phyloP scores from a whole-genome alignment of 1,140 invertebrate genomes.

The Aleiodes sp. region DNA sequence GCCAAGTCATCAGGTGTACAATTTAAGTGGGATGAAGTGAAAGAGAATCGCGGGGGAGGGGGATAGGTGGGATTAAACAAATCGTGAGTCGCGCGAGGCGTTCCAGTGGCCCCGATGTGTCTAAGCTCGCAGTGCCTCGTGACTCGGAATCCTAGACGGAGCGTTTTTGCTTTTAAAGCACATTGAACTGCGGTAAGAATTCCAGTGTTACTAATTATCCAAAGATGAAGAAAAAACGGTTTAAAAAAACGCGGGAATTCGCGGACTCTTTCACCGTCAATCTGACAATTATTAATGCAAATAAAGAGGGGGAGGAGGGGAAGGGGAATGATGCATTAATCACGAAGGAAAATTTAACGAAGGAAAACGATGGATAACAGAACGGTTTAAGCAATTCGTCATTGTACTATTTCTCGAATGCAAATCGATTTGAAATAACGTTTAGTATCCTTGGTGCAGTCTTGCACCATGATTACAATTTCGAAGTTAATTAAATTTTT shows the following conservation, averaged over 20 bases:
- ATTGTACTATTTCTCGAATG: slow-evolving; percentile 2
- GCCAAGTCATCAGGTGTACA: not conserved
- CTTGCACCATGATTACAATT: not conserved
- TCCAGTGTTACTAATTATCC: slow-evolving; percentile 18
- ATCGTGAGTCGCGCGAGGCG: slow-evolving; percentile 42
- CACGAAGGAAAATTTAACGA: not conserved
- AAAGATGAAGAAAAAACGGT: too few relatives aligned
- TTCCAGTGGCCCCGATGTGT: slow-evolving; percentile 52
- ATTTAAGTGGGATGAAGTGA: slow-evolving; percentile 19
- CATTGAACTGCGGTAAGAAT: slow-evolving; percentile 42
- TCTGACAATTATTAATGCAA: too few relatives aligned
- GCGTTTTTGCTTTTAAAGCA: slow-evolving; percentile 37
- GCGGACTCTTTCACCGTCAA: too few relatives aligned
- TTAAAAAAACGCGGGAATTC: too few relatives aligned
- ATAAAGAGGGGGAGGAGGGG: too few relatives aligned
- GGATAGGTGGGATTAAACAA: slow-evolving; percentile 40
- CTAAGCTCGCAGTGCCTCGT: slow-evolving; percentile 57
- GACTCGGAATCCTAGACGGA: slow-evolving; percentile 57
- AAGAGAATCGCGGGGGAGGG: slow-evolving; percentile 6
- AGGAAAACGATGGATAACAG: not conserved
- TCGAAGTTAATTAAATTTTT: not conserved
- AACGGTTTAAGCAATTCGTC: not conserved
- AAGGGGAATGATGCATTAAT: not conserved
- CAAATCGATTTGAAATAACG: not conserved
- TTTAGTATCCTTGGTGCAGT: not conserved